Base-by-base conservation (phyloP, 2,113 vertebrate species). In the Tricholaema leucomelas region DNA sequence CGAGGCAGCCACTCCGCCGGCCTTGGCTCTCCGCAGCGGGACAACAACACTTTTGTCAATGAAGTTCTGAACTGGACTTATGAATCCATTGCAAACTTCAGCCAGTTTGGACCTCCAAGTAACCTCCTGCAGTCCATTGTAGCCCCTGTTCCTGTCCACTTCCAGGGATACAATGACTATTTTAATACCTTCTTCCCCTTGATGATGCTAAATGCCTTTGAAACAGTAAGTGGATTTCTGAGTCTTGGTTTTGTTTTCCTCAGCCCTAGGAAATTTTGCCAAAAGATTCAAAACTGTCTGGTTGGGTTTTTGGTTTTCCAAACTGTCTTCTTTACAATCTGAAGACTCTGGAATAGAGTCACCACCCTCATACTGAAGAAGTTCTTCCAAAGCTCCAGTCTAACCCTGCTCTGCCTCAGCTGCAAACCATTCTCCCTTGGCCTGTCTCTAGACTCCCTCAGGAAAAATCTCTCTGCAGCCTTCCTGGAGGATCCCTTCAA, bases 161-260 rank as follows among this genome's bases (percentile, higher is more conserved):
- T 98, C 93, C 90, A 93, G 52, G 93, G 92, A 50, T 97, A 96
- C 66, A 71, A 92, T 4, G 98, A 98, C 15, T 98, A 99, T 73
- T 98, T 98, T 79, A 58, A 83, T 31, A 97, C 97, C 0, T 98
- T 98, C 84, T 98, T 98, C 59, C 98, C 98, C 36, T 92, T 98
- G 95, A 93, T 98, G 96, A 93, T 98, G 73, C 60, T 98, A 67
- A 98, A 99, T 27, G 96, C 98, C 31, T 99, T 99, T 95, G 98
- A 98, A 97, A 98, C 98, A 35, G 98, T 99, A 96, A 97, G 98
- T 95, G 77, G 40, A 36, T 83, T 15, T 60, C 38, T 92, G 48
- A n/a, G 6, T 77, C 54, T 73, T 33, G 3, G 5, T 42, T 42
- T 89, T 71, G 36, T 36, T 74, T 93, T 82, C 12, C 15, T 87